Conservation (phyloP, 2,797 vertebrate species). For the Gadopsis bispinosus region DNA sequence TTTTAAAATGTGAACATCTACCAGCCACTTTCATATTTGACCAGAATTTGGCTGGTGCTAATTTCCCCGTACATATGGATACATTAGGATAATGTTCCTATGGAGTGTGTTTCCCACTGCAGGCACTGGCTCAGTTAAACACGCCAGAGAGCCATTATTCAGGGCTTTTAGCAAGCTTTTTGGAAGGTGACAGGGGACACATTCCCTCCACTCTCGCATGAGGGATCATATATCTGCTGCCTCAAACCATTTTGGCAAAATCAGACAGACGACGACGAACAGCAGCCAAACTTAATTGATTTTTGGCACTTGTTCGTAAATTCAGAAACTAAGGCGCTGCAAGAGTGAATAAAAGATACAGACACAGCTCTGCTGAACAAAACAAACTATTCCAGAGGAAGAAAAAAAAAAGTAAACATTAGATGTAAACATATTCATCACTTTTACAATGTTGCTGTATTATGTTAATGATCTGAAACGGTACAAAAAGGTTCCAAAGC, state of each 20-base stretch:
- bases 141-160: constrained; percentile 57
- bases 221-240: constrained; percentile 63
- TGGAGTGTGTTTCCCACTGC: constrained; percentile 50
- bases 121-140: constrained; percentile 40
- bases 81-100: constrained; percentile 55
- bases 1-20: no score
- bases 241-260: constrained; percentile 40
- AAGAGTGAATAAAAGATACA: constrained; percentile 15
- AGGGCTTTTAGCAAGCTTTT: constrained; percentile 63
- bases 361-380: neutral
- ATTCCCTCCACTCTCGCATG: constrained; percentile 41
- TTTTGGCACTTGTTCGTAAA: constrained; percentile 50
- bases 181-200: constrained; percentile 64
- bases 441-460: neutral
- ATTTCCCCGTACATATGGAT: neutral
- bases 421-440: neutral
- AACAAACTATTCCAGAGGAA: neutral
- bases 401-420: neutral
- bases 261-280: constrained; percentile 3
- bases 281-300: constrained; percentile 60
- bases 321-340: constrained; percentile 28
- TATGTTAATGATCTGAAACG: neutral
- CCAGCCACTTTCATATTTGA: no score
- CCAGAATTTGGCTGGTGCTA: no score
- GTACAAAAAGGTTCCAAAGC: constrained; percentile 8